Evolutionary conservation across 2,888 invertebrate genomes (phyloP), one percentile per base, ranked within the genome.

Genomic region (Stegana nigrithorax): DNA sequence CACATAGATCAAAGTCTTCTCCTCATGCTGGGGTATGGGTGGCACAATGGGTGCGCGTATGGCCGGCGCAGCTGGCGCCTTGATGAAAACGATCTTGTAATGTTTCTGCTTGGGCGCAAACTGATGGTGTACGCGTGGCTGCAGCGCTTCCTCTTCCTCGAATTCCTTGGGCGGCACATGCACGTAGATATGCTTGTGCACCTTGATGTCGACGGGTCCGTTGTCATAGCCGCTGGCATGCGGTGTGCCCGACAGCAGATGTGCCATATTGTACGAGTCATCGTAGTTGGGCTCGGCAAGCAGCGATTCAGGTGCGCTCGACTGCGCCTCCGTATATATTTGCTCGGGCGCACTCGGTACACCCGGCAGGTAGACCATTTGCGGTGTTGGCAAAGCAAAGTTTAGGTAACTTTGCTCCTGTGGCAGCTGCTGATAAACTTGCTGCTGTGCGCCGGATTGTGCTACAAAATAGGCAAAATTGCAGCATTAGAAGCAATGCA

Each of bases 21-120:
- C 93, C 87, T 93, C 93, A 84, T 93, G 92, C 83, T 93, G 93
- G 67, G 91, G 90, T 81, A 91, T 90, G 21, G 91, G 87, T 60
- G 93, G 92, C 71, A 94, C 92, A 68, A 92, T 89, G 69, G 94
- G 94, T 0, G 91, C 91, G 65, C 91, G 91, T 51, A 93, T 91
- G 58, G 91, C 89, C 44, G 93, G 93, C 59, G 93, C 90, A 72
- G 93, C 89, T 72, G 94, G 94, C 56, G 94, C 94, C 88, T 94
- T 94, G 87, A 95, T 94, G 89, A 94, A 94, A 86, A 95, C 93
- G 85, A 94, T 94, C 85, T 94, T 94, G 89, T 94, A 93, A 85
- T 94, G 93, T 81, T 94, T 94, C 86, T 94, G 93, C 62, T 93
- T 90, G 71, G 92, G 90, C 23, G 87, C 84, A 2, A 80, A 70